A percentile compares a stretch with the other conserved stretches of the same genome.
These are phyloP conservation scores for Bellardia bayeri DNA, from an alignment of 2,888 invertebrate species.

Conservation along the genomic window DNA sequence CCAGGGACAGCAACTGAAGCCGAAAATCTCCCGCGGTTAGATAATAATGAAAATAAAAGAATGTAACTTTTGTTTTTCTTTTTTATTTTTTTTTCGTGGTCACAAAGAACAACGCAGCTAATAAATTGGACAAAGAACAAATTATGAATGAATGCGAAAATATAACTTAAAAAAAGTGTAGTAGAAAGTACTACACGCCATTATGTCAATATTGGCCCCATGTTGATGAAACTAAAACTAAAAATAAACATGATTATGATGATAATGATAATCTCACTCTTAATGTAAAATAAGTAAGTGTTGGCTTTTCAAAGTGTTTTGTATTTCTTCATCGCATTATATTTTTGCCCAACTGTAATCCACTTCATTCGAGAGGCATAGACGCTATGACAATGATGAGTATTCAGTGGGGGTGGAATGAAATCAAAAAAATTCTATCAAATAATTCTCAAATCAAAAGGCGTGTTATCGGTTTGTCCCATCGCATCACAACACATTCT, in stretches of 20 bases:
- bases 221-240: background rate
- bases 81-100: background rate
- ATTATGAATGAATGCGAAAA: background rate
- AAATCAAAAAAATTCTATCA: conserved; percentile 1
- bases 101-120: background rate
- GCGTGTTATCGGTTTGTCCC: conserved; percentile 28
- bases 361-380: conserved; percentile 16
- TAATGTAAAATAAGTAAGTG: conserved; percentile 39
- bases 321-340: background rate
- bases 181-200: background rate
- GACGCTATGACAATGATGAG: background rate
- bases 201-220: conserved; percentile 14
- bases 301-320: background rate
- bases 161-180: background rate
- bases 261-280: conserved; percentile 53
- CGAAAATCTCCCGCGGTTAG: conserved; percentile 36
- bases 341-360: conserved; percentile 31
- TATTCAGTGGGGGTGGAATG: background rate
- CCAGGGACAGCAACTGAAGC: background rate
- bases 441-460: conserved; percentile 48
- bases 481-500: conserved; percentile 39
- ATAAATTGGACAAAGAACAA: conserved; percentile 18
- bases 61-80: background rate
- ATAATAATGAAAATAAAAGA: conserved; percentile 30
- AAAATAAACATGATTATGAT: conserved; percentile 14